Conservation (phyloP, 1,140 invertebrate species). For the Lineus longissimus region DNA sequence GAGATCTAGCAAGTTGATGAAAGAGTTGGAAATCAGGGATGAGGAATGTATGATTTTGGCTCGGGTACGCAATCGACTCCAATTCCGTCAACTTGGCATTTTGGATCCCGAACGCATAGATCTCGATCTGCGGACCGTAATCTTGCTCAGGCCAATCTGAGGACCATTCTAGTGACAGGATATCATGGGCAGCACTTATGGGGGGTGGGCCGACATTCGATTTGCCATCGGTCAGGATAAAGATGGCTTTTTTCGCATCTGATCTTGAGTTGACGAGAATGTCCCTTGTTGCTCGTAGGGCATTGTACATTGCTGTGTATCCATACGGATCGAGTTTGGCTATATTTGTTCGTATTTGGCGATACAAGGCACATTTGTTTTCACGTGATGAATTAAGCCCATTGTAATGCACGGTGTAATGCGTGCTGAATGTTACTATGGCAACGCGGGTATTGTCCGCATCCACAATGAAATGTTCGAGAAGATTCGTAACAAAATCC, state of each 20-base stretch:
- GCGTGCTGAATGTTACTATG: conserved; percentile 27
- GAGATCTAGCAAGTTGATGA: conserved; percentile 22
- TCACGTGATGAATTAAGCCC: conserved; percentile 19
- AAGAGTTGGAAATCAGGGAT: conserved; percentile 27
- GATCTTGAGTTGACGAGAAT: conserved; percentile 22
- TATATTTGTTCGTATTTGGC: conserved; percentile 16
- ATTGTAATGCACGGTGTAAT: conserved; percentile 25
- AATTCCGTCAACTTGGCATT: conserved; percentile 28
- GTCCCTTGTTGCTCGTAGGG: conserved; percentile 16
- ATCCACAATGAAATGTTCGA: conserved; percentile 32
- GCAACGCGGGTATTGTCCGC: conserved; percentile 28
- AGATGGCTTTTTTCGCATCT: conserved; percentile 28
- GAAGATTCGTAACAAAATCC: conserved; percentile 24
- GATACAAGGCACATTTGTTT: conserved; percentile 27
- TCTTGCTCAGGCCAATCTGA: conserved; percentile 19
- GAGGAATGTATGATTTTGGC: conserved; percentile 29
- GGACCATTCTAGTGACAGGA: conserved; percentile 30
- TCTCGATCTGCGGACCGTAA: conserved; percentile 31
- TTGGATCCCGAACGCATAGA: conserved; percentile 32
- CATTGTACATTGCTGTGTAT: conserved; percentile 29
- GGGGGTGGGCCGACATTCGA: conserved; percentile 34
- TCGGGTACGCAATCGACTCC: conserved; percentile 22
- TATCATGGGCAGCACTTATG: conserved; percentile 27
- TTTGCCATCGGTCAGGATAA: conserved; percentile 31
- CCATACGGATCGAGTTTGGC: conserved; percentile 22